Base-by-base conservation (phyloP, 2,888 invertebrate species). In the Oxytorus armatus region DNA sequence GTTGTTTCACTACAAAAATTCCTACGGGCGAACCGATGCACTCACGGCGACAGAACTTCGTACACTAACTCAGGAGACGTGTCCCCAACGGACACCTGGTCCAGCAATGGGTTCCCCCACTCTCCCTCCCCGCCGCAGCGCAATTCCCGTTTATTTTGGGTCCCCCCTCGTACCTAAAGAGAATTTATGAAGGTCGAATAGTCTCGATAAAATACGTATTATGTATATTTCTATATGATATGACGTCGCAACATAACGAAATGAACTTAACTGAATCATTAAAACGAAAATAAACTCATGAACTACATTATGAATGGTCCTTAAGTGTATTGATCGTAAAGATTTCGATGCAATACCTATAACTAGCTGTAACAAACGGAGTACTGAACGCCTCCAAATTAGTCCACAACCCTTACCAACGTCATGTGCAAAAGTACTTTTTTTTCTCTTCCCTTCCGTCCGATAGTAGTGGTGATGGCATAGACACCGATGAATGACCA, bases 401-500 rank as follows among this genome's bases (percentile, higher is more conserved):
- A 47, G 44, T 51, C 57, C 33, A 47, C 61, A 25, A 36, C 72
- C 53, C 47, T 14, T 33, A 23, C 57, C 25, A 36, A 66, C 29
- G 36, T 16, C 44, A 29, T n/a, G 42, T 53, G 66, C 14, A n/a
- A 39, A 55, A 55, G 61, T 66, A 49, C 63, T 77, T 79, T 57
- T 47, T 70, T 57, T 66, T 33, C 8, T 57, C 39, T 36, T 73
- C 16, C 49, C 25, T 21, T 23, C 33, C 55, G 49, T 49, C 53
- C 11, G 8, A 25, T 33, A 68, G 25, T 65, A 44, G 10, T 44
- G 18, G 36, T 57, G 44, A 77, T 68, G 39, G 53, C 49, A 73
- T 65, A 74, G 80, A 77, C 70, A 63, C 51, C 77, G 76, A 82
- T 81, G 79, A 84, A 82, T 83, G 79, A 83, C 81, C 86, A 85